A percentile compares a stretch with the other conserved stretches of the same genome.
Evolutionary conservation across 2,888 invertebrate species (phyloP).

Genomic region (Brassicogethes aeneus): DNA sequence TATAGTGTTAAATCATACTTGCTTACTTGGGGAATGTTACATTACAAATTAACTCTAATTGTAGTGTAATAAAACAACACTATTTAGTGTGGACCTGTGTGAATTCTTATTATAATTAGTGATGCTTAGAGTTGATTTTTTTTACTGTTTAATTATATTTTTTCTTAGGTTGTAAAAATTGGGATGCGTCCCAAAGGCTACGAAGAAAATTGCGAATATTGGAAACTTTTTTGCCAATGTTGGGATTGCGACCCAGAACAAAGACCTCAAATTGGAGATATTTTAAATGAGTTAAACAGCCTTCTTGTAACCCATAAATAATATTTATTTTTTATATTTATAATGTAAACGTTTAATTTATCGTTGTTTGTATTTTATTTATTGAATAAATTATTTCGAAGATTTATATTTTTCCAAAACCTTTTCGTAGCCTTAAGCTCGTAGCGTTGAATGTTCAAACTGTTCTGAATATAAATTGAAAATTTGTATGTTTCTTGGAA

Average conservation of each 20-base stretch:
- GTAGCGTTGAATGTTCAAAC: neutral
- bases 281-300: neutral
- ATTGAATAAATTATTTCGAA: neutral
- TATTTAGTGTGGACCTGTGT: no score
- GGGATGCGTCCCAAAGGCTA: neutral
- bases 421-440: neutral
- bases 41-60: no score
- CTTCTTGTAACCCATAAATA: neutral
- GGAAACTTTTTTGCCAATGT: neutral
- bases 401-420: no score
- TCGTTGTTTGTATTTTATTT: neutral
- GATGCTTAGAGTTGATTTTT: no score
- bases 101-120: no score
- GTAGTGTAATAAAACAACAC: no score
- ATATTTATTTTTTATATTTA: neutral
- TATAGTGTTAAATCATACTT: no score
- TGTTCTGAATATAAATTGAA: constrained; percentile 1
- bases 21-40: no score
- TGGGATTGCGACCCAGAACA: neutral
- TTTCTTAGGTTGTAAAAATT: neutral
- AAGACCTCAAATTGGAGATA: neutral
- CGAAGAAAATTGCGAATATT: neutral
- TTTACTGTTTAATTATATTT: neutral
- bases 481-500: no score
- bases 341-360: neutral